Conservation (phyloP, 2,797 vertebrate species). For the Carcharodon carcharias region DNA sequence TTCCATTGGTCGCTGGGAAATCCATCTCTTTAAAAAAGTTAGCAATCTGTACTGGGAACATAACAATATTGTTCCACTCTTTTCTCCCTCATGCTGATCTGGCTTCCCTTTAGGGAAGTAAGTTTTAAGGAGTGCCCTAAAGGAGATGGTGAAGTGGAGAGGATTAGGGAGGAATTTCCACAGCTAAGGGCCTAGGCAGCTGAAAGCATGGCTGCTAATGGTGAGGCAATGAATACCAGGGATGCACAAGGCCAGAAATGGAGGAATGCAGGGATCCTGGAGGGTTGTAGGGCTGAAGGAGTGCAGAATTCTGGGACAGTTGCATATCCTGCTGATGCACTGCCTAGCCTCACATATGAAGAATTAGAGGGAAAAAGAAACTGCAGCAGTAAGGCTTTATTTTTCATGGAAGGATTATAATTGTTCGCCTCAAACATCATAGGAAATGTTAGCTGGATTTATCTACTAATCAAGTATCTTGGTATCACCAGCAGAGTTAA, state of each 20-base stretch:
- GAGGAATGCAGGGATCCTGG: background rate
- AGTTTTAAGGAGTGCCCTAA: background rate
- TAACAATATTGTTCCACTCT: background rate
- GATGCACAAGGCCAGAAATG: background rate
- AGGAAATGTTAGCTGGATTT: background rate
- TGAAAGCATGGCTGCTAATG: background rate
- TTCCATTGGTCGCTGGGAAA: too few species aligned
- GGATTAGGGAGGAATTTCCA: too few species aligned
- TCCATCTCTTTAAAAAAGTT: too few species aligned
- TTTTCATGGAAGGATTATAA: background rate
- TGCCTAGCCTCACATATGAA: background rate
- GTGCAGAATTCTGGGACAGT: background rate
- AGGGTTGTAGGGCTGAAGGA: background rate
- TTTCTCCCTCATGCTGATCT: background rate
- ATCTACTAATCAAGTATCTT: background rate
- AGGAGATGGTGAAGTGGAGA: background rate
- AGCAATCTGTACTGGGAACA: too few species aligned
- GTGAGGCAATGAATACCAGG: background rate
- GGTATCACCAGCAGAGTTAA: background rate
- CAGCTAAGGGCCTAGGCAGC: background rate
- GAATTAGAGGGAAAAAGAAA: background rate
- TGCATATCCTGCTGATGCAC: background rate
- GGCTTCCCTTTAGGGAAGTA: background rate
- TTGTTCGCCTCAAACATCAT: background rate
- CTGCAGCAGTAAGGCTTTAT: background rate